These are phyloP conservation scores for Morpho deidamia DNA, from an alignment of 2,888 invertebrate species.

Conservation along the genomic window DNA sequence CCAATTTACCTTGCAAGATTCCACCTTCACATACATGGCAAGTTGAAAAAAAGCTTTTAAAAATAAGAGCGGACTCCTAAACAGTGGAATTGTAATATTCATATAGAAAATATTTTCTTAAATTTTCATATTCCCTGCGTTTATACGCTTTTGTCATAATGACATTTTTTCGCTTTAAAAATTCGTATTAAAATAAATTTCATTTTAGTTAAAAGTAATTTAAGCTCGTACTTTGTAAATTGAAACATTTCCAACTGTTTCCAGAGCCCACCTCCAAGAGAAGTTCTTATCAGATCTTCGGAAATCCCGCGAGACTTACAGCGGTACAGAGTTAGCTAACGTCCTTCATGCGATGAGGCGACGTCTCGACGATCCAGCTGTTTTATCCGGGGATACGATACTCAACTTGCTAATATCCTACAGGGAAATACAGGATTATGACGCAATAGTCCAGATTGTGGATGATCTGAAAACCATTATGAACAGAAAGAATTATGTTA, in stretches of 20 bases:
- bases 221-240: too few relatives aligned
- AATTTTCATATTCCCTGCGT: too few relatives aligned
- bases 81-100: too few relatives aligned
- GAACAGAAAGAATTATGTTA: slow-evolving; percentile 91
- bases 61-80: too few relatives aligned
- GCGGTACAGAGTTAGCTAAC: slow-evolving; percentile 88
- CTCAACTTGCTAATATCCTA: slow-evolving; percentile 95
- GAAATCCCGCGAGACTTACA: slow-evolving; percentile 92
- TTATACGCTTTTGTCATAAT: too few relatives aligned
- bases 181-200: too few relatives aligned
- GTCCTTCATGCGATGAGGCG: slow-evolving; percentile 93
- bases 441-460: slow-evolving; percentile 97
- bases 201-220: too few relatives aligned
- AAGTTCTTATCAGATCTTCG: slow-evolving; percentile 96
- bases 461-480: slow-evolving; percentile 95
- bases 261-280: slow-evolving; percentile 96
- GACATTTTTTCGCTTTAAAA: too few relatives aligned
- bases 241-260: slow-evolving; percentile 12
- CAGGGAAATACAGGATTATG: slow-evolving; percentile 95
- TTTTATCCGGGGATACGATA: slow-evolving; percentile 96
- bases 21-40: too few relatives aligned
- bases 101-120: too few relatives aligned
- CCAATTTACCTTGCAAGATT: too few relatives aligned
- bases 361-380: slow-evolving; percentile 97
- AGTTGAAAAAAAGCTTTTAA: too few relatives aligned